These are phyloP conservation scores for Melipona quadrifasciata DNA, from an alignment of 1,140 invertebrate species.

Conservation along the genomic window DNA sequence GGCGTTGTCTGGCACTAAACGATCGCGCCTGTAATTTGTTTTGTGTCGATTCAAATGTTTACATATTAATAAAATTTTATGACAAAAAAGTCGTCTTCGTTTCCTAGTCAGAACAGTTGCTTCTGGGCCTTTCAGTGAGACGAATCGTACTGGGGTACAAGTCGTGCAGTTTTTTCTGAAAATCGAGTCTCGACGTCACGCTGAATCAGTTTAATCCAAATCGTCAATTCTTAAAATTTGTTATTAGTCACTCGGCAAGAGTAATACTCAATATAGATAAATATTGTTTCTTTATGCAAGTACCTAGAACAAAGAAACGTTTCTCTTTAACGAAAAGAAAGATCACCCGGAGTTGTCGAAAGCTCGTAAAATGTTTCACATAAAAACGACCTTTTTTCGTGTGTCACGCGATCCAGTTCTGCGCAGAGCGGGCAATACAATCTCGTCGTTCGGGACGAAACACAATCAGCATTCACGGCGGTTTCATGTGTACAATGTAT, in stretches of 20 bases:
- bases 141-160: too few species aligned
- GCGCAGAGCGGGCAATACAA: not conserved
- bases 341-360: not conserved
- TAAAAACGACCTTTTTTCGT: slow-evolving; percentile 14
- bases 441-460: not conserved
- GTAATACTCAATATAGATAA: not conserved
- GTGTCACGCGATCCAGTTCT: slow-evolving; percentile 10
- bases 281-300: not conserved
- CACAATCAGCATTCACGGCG: slow-evolving; percentile 26
- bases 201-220: not conserved
- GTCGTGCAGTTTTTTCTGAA: not conserved
- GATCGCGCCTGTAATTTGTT: too few species aligned
- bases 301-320: not conserved
- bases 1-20: too few species aligned
- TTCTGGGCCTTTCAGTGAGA: too few species aligned
- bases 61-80: too few species aligned
- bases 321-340: not conserved
- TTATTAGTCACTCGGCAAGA: not conserved
- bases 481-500: slow-evolving; percentile 1
- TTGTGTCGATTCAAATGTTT: too few species aligned
- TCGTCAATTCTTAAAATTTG: not conserved
- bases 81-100: too few species aligned
- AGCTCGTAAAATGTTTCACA: slow-evolving; percentile 7
- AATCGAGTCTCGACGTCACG: not conserved
- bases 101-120: too few species aligned